Conservation (phyloP, 2,888 invertebrate genomes). For the Chymomyza procnemis region DNA sequence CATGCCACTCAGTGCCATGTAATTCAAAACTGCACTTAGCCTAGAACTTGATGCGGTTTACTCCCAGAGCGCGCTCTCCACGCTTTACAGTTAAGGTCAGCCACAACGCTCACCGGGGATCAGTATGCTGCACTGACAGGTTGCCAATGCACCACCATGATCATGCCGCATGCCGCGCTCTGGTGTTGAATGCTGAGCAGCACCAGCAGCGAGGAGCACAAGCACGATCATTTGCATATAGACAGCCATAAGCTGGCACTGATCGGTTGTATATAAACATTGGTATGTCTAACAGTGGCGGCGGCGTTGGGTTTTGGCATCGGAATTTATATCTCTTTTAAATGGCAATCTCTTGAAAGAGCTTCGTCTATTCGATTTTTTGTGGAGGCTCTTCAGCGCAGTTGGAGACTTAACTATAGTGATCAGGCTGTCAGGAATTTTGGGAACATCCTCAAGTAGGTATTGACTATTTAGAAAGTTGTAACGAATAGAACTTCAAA, state of each 20-base stretch:
- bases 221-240: constrained; percentile 68
- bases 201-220: not conserved
- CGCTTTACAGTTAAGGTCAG: constrained; percentile 74
- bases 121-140: constrained; percentile 63
- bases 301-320: too few species aligned
- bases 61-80: constrained; percentile 25
- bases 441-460: too few species aligned
- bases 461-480: too few species aligned
- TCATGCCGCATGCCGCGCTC: constrained; percentile 15
- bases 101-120: constrained; percentile 38
- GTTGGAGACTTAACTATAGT: too few species aligned
- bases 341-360: too few species aligned
- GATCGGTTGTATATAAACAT: constrained; percentile 5
- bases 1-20: constrained; percentile 45
- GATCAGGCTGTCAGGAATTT: too few species aligned
- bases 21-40: constrained; percentile 58
- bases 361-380: too few species aligned
- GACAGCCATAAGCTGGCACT: constrained; percentile 40
- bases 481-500: too few species aligned
- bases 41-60: constrained; percentile 46
- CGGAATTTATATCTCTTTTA: too few species aligned
- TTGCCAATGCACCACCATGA: constrained; percentile 36
- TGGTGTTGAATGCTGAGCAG: constrained; percentile 56
- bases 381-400: too few species aligned
- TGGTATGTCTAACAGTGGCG: constrained; percentile 19